Evolutionary conservation across 2,113 vertebrate genomes (phyloP).

Genomic region (Atherinomorus stipes): DNA sequence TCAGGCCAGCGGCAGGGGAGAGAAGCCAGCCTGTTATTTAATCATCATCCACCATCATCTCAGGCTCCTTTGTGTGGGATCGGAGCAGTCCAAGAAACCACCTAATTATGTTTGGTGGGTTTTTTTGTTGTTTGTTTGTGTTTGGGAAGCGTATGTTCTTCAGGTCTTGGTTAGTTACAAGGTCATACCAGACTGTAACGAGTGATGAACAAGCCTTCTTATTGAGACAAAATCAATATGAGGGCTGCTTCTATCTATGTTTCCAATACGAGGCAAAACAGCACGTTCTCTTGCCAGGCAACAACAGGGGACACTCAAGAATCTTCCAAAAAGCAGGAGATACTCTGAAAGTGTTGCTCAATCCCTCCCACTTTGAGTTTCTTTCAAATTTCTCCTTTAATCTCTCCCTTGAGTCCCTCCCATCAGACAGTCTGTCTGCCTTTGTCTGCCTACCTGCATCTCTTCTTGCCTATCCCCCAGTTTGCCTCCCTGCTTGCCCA

Average conservation of each 20-base stretch:
- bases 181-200: background rate
- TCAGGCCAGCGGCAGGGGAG: conserved; percentile 68
- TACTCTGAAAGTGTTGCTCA: conserved; percentile 46
- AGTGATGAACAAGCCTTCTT: conserved; percentile 14
- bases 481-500: conserved; percentile 44
- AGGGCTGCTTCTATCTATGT: conserved; percentile 39
- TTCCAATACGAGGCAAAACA: conserved; percentile 48
- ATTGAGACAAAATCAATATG: conserved; percentile 48
- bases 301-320: conserved; percentile 52
- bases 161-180: background rate
- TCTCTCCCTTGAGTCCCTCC: conserved; percentile 63
- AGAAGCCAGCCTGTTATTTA: conserved; percentile 68
- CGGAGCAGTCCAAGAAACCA: conserved; percentile 15
- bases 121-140: background rate
- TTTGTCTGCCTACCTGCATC: conserved; percentile 64
- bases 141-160: conserved; percentile 29
- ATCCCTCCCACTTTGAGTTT: conserved; percentile 51
- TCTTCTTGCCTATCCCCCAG: conserved; percentile 33
- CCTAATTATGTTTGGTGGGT: conserved; percentile 35
- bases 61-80: conserved; percentile 49
- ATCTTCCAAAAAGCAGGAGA: conserved; percentile 37
- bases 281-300: conserved; percentile 47
- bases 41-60: conserved; percentile 62
- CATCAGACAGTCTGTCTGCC: conserved; percentile 63
- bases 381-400: conserved; percentile 67